A percentile compares a stretch with the other conserved stretches of the same genome.
phyloP scores from a whole-genome alignment of 2,113 vertebrate species.

The Spea multiplicata region DNA sequence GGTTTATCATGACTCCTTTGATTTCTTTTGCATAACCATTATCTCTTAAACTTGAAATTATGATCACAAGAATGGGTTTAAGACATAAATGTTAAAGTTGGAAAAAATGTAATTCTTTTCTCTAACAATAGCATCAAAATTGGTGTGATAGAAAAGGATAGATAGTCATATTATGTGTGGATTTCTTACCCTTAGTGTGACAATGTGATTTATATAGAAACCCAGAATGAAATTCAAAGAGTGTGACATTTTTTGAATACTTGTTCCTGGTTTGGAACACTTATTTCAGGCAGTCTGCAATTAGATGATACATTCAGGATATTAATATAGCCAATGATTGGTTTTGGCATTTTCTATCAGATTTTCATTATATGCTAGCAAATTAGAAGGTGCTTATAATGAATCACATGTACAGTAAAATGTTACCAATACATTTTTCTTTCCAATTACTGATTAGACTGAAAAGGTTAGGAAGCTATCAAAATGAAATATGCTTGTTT shows the following conservation, averaged over 20 bases:
- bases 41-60: not conserved
- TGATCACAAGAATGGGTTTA: not conserved
- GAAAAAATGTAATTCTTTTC: not conserved
- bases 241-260: not conserved
- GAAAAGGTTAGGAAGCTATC: slow-evolving; percentile 32
- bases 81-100: not conserved
- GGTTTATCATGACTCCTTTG: not conserved
- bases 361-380: slow-evolving; percentile 19
- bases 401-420: slow-evolving; percentile 18
- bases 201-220: not conserved
- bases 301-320: slow-evolving; percentile 36
- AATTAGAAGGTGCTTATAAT: slow-evolving; percentile 8
- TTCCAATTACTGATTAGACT: slow-evolving; percentile 15
- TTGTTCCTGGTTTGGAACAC: slow-evolving; percentile 27
- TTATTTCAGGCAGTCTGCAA: slow-evolving; percentile 21
- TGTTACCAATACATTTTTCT: slow-evolving; percentile 8
- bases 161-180: not conserved
- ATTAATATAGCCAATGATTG: slow-evolving; percentile 26
- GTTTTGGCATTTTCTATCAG: slow-evolving; percentile 34
- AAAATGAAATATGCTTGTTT: slow-evolving; percentile 22
- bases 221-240: slow-evolving; percentile 11
- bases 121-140: not conserved
- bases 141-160: not conserved
- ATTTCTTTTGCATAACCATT: not conserved
- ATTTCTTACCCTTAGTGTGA: not conserved